Evolutionary conservation across 2,888 invertebrate species (phyloP), one percentile per base, ranked within the genome.

Genomic region (Polyommatus iphigenia): DNA sequence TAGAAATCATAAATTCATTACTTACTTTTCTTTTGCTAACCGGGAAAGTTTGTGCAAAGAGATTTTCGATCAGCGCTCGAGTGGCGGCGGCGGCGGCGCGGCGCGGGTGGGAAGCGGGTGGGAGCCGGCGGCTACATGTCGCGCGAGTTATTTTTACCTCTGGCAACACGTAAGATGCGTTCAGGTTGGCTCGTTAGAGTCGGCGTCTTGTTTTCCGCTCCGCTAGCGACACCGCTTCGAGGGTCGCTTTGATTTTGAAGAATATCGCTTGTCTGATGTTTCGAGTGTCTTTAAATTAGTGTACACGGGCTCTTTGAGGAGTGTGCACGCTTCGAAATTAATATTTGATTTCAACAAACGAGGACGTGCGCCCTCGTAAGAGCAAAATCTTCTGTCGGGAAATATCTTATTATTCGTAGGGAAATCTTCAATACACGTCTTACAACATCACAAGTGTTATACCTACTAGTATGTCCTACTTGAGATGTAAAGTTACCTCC

Each of bases 231-330:
- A 86, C 85, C 84, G 87, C 84, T 84, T 87, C 87, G 85, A 85
- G 87, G 86, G 85, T 85, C 84, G 83, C 90, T 91, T 91, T 90
- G 90, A 91, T 90, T 89, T 85, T 87, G 85, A 81, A 90, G 87
- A 84, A 85, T 83, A 84, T 85, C 85, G 85, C 87, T 87, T 87
- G 86, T 89, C 87, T 86, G 88, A 85, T 86, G 86, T 87, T 83
- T 87, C 88, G 83, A 89, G 89, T 84, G 87, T 88, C 89, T 89
- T 85, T 87, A 88, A 89, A 90, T 90, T 88, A 89, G 88, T 86
- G 87, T 85, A 84, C 79, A 81, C 82, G 82, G 83, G 83, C 83
- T 83, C 85, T 85, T 86, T 85, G 85, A 67, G n/a, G 46, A 75
- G 24, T 75, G 75, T 75, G 54, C 29, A 50, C 3, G 75, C 24